Conservation (phyloP, 2,797 vertebrate species). For the Propithecus deckenii region DNA sequence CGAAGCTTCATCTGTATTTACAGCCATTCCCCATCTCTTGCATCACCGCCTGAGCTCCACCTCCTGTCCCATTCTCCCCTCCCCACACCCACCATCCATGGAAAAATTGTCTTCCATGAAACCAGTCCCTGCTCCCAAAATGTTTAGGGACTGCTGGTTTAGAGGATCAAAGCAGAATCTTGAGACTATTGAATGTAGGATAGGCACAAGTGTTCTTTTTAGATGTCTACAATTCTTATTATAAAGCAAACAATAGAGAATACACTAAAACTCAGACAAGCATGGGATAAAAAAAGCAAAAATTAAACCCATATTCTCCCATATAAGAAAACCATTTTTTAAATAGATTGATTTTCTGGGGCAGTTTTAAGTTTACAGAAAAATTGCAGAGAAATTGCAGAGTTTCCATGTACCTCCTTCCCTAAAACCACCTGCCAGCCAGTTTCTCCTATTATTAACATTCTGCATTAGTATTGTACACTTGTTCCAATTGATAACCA, state of each 20-base stretch:
- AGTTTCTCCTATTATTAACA: neutral
- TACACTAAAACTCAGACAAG: neutral
- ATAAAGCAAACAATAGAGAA: neutral
- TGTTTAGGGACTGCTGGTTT: neutral
- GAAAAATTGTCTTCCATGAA: too few relatives aligned
- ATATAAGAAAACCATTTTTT: neutral
- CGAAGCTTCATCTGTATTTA: too few relatives aligned
- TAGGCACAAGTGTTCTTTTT: neutral
- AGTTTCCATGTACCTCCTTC: fast-evolving
- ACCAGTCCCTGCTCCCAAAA: too few relatives aligned
- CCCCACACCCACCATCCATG: too few relatives aligned
- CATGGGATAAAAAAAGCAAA: neutral
- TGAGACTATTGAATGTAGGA: neutral
- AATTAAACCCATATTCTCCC: neutral
- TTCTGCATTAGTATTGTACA: neutral
- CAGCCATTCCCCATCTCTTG: too few relatives aligned
- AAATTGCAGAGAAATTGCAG: neutral
- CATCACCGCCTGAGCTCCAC: too few relatives aligned
- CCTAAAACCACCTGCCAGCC: neutral
- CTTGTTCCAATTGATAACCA: neutral
- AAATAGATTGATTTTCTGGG: neutral
- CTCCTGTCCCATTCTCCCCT: too few relatives aligned
- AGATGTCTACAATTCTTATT: neutral
- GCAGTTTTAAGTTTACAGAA: neutral
- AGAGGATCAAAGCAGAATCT: neutral